A percentile compares a stretch with the other conserved stretches of the same genome.
Conservation (phyloP, 1,140 invertebrate genomes). For the Papilio xuthus region DNA sequence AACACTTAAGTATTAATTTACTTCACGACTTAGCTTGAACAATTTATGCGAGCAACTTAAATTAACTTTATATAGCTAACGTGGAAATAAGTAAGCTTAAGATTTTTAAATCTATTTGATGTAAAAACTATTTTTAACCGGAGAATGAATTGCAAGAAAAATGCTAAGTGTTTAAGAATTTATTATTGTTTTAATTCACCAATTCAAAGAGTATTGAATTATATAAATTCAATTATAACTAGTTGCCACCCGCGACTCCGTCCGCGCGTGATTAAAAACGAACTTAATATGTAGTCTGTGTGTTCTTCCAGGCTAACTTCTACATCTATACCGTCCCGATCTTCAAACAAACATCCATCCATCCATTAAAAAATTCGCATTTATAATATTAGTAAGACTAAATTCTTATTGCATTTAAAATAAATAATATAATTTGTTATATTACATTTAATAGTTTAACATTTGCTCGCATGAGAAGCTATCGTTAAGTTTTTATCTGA, state of each 20-base stretch:
- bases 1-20: conserved; percentile 16
- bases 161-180: neutral
- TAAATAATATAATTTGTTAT: neutral
- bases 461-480: neutral
- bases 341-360: too few species aligned
- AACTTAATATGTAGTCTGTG: too few species aligned
- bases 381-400: too few species aligned
- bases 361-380: too few species aligned
- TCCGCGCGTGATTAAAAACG: too few species aligned
- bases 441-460: neutral
- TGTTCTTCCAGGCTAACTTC: too few species aligned
- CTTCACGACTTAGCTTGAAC: neutral
- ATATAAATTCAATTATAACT: too few species aligned
- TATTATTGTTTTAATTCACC: too few species aligned
- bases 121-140: neutral
- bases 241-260: too few species aligned
- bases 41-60: conserved; percentile 7
- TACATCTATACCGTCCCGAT: too few species aligned
- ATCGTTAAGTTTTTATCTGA: conserved; percentile 17
- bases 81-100: neutral
- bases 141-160: neutral
- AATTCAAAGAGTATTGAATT: too few species aligned
- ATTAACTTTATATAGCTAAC: neutral
- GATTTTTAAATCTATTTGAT: neutral
- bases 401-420: too few species aligned